phyloP scores from a whole-genome alignment of 2,113 vertebrate species.

The Raja brachyura region DNA sequence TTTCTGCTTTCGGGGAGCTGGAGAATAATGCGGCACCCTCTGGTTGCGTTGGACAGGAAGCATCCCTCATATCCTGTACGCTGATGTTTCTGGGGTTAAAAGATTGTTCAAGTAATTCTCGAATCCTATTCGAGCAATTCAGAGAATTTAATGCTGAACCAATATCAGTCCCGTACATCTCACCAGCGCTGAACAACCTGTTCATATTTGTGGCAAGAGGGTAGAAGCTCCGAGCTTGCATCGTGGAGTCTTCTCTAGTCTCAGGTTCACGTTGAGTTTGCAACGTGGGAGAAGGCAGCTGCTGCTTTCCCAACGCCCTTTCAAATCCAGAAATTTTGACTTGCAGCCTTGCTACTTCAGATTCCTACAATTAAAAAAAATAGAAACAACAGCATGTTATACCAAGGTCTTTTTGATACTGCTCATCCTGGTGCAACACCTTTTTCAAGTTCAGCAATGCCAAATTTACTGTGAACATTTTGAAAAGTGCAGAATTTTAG shows the following conservation, averaged over 20 bases:
- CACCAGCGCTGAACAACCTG: slow-evolving; percentile 49
- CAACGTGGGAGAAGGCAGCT: slow-evolving; percentile 40
- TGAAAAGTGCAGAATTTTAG: neutral
- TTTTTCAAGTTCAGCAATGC: neutral
- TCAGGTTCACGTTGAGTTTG: slow-evolving; percentile 41
- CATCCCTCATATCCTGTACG: neutral
- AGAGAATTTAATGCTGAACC: slow-evolving; percentile 29
- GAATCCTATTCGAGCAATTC: slow-evolving; percentile 23
- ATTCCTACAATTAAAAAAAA: slow-evolving; percentile 57
- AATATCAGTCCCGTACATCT: slow-evolving; percentile 41
- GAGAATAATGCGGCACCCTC: neutral
- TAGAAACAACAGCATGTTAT: neutral
- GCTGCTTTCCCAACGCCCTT: slow-evolving; percentile 55
- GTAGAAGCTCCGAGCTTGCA: slow-evolving; percentile 42
- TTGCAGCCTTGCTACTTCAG: slow-evolving; percentile 71
- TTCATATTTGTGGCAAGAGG: slow-evolving; percentile 46
- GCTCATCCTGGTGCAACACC: neutral
- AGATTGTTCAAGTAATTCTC: slow-evolving; percentile 30
- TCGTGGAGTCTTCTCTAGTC: slow-evolving; percentile 41
- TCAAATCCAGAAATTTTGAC: slow-evolving; percentile 65
- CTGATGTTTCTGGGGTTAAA: neutral
- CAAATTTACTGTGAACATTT: neutral
- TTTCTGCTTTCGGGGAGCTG: slow-evolving; percentile 41
- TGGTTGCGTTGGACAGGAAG: neutral
- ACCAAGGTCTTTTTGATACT: neutral